Percentiles rank a stretch among this genome's conserved stretches.
phyloP scores from a whole-genome alignment of 2,797 vertebrate species.

The Chromobotia macracanthus region DNA sequence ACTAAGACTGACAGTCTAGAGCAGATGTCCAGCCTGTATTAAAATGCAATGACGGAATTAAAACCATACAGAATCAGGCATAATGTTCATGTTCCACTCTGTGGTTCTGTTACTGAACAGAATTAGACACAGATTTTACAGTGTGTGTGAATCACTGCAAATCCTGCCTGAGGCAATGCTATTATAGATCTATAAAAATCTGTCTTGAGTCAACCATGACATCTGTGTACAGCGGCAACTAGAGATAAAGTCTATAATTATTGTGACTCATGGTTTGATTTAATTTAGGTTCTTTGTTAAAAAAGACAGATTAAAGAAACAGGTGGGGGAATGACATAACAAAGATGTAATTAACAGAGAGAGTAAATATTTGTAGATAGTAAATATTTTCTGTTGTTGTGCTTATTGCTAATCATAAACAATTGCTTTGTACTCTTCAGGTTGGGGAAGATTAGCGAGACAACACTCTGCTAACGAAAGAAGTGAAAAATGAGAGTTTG shows the following conservation, averaged over 20 bases:
- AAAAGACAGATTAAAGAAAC: slow-evolving; percentile 46
- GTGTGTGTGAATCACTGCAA: slow-evolving; percentile 21
- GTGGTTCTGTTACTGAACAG: slow-evolving; percentile 20
- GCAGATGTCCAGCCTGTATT: slow-evolving; percentile 52
- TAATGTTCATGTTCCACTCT: not conserved
- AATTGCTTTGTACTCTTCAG: not conserved
- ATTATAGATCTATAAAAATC: slow-evolving; percentile 43
- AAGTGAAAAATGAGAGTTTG: too few relatives aligned
- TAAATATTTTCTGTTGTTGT: slow-evolving; percentile 33
- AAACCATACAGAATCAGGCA: slow-evolving; percentile 12
- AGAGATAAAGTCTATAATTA: slow-evolving; percentile 48
- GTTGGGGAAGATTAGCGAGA: not conserved
- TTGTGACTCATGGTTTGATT: slow-evolving; percentile 45
- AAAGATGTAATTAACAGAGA: slow-evolving; percentile 35
- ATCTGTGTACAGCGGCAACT: slow-evolving; percentile 42
- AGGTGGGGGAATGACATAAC: slow-evolving; percentile 49
- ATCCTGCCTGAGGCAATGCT: slow-evolving; percentile 18
- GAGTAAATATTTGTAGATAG: slow-evolving; percentile 44
- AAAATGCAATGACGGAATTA: slow-evolving; percentile 14
- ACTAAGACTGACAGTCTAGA: slow-evolving; percentile 1
- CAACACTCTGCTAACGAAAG: not conserved
- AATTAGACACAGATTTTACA: slow-evolving; percentile 35
- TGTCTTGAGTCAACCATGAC: slow-evolving; percentile 31
- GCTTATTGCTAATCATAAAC: not conserved
- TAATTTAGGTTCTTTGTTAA: slow-evolving; percentile 41